Percentiles rank a stretch among this genome's conserved stretches.
phyloP scores from a whole-genome alignment of 2,797 vertebrate genomes.

The Furcifer pardalis region DNA sequence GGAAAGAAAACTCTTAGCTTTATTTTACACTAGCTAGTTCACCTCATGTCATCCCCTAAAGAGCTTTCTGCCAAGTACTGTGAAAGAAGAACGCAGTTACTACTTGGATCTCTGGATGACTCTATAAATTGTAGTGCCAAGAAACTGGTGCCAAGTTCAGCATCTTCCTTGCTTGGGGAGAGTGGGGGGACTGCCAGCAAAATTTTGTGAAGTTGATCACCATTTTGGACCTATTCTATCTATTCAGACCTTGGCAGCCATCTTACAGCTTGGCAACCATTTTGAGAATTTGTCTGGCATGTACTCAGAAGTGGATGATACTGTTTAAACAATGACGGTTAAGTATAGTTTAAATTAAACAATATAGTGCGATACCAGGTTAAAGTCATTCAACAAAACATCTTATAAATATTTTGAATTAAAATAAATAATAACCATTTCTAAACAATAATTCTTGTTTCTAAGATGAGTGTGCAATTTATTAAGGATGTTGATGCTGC shows the following conservation, averaged over 20 bases:
- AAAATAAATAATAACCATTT: not conserved
- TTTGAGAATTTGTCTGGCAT: slow-evolving; percentile 89
- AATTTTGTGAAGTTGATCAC: slow-evolving; percentile 73
- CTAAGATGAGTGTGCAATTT: not conserved
- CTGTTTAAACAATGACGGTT: slow-evolving; percentile 81
- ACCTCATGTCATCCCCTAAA: slow-evolving; percentile 73
- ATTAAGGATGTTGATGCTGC: not conserved
- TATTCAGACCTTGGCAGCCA: slow-evolving; percentile 91
- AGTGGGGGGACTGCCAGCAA: slow-evolving; percentile 54
- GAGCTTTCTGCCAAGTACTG: slow-evolving; percentile 80
- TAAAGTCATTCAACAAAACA: slow-evolving; percentile 45
- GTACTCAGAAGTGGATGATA: slow-evolving; percentile 83
- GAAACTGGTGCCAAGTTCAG: slow-evolving; percentile 86
- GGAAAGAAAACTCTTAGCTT: slow-evolving; percentile 59
- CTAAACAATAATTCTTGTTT: slow-evolving; percentile 24
- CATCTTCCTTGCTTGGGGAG: slow-evolving; percentile 76
- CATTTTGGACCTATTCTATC: slow-evolving; percentile 78
- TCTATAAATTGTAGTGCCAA: slow-evolving; percentile 86
- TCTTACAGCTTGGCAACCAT: slow-evolving; percentile 98
- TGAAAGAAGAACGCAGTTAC: slow-evolving; percentile 84
- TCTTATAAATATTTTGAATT: slow-evolving; percentile 56
- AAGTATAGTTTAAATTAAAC: slow-evolving; percentile 77
- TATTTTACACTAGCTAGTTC: slow-evolving; percentile 67
- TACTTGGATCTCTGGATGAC: slow-evolving; percentile 90
- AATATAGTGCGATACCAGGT: slow-evolving; percentile 71